A percentile compares a stretch with the other conserved stretches of the same genome.
These are phyloP conservation scores for Lycocerus yunnanus DNA, from an alignment of 2,888 invertebrate species.

Conservation along the genomic window DNA sequence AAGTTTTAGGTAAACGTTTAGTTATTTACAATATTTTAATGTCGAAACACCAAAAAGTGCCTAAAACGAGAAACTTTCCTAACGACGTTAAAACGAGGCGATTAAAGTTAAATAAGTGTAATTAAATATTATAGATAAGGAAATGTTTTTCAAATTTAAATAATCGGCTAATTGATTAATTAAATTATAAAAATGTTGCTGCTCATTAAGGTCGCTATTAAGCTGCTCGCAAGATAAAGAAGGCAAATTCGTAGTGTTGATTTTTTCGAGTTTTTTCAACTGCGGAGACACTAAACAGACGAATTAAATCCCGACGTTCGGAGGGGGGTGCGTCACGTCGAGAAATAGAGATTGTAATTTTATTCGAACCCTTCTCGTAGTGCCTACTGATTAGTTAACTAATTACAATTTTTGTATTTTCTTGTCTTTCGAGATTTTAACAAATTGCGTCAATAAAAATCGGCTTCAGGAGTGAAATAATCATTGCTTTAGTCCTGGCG, in stretches of 20 bases:
- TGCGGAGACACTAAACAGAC: neutral
- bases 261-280: neutral
- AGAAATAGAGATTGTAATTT: neutral
- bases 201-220: neutral
- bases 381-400: neutral
- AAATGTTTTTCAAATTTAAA: neutral
- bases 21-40: slow-evolving; percentile 1
- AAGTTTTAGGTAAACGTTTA: slow-evolving; percentile 10
- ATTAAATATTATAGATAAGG: neutral
- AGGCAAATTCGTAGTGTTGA: neutral
- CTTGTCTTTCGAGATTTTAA: neutral
- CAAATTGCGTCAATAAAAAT: slow-evolving; percentile 5
- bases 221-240: neutral
- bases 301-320: neutral
- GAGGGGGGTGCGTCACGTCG: neutral
- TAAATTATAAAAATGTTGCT: neutral
- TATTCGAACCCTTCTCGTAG: neutral
- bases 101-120: neutral
- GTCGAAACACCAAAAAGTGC: neutral
- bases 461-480: slow-evolving; percentile 15
- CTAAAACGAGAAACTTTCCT: neutral
- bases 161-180: neutral
- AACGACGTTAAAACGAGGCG: neutral
- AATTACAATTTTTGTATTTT: neutral
- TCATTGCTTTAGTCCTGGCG: slow-evolving; percentile 18